Base-by-base conservation (phyloP, 1,140 invertebrate genomes). In the Drosophila nebulosa region DNA sequence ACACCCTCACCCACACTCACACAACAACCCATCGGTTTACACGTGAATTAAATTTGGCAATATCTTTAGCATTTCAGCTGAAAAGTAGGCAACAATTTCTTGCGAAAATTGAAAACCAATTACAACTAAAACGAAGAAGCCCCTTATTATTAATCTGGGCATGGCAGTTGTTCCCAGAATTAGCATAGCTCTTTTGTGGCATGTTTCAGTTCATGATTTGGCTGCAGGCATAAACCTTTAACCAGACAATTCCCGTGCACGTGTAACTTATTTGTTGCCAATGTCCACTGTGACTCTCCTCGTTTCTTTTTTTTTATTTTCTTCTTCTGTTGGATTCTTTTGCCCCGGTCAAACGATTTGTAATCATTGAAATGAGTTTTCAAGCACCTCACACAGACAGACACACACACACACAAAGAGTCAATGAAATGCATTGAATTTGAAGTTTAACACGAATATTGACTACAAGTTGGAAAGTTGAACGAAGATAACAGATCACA, bases 311-410 rank as follows among this genome's bases (percentile, higher is more conserved):
- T 16, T 36, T 10, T 26, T 18, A 12, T 14, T 27, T 27, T 18
- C 16, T 26, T 27, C 9, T 52, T 61, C 32, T 42, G 39, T 53
- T 60, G 24, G 59, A 65, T 69, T 42, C 36, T 30, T 24, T 46
- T 16, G 16, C n/a, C 16, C 30, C 32, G 39, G 50, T 71, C 56
- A 64, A 75, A 36, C 71, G 63, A 61, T 72, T 80, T 80, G 78
- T 35, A 71, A 75, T 79, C 66, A 69, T 56, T 55, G 59, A 65
- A 79, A 64, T 64, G 51, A 35, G 18, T 42, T 56, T 69, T 50
- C 12, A 26, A 30, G 56, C 57, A 30, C 22, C 27, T 53, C 32
- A 58, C 12, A 30, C 24, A 35, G 42, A 18, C 65, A 24, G 36
- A 21, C 27, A 32, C 30, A 10, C 10, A 12, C 30, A 21, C 27